Percentiles rank a stretch among this genome's conserved stretches.
Conservation (phyloP, 2,888 invertebrate genomes). For the Microchrysa polita region DNA sequence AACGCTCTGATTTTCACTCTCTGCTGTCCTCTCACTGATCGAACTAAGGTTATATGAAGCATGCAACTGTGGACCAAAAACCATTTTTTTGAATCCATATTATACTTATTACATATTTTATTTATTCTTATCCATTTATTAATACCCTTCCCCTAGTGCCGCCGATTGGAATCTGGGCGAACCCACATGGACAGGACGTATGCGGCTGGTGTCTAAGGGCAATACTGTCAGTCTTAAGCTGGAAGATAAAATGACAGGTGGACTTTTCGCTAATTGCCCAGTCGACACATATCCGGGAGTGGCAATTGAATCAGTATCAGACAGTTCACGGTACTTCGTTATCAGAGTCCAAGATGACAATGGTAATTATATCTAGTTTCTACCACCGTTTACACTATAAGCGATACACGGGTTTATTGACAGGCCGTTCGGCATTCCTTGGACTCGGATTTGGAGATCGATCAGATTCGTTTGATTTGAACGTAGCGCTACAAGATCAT, state of each 20-base stretch:
- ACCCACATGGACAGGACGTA: slow-evolving; percentile 98
- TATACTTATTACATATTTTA: no score
- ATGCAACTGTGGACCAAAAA: no score
- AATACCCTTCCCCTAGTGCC: slow-evolving; percentile 80
- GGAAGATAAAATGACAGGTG: slow-evolving; percentile 93
- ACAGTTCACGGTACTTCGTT: slow-evolving; percentile 98
- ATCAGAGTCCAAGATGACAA: slow-evolving; percentile 93
- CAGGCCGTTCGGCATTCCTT: slow-evolving; percentile 89
- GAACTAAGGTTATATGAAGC: no score
- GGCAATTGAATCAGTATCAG: slow-evolving; percentile 94
- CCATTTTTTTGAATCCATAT: no score
- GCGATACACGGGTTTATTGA: slow-evolving; percentile 44
- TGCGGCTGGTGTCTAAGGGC: slow-evolving; percentile 90
- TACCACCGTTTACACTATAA: slow-evolving; percentile 5
- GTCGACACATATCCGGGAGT: slow-evolving; percentile 95
- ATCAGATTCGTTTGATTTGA: slow-evolving; percentile 98
- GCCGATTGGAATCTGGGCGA: slow-evolving; percentile 98
- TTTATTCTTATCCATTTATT: no score
- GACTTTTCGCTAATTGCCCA: slow-evolving; percentile 96
- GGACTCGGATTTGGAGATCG: slow-evolving; percentile 98
- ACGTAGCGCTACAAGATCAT: slow-evolving; percentile 97
- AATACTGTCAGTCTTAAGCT: slow-evolving; percentile 89
- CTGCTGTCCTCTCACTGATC: no score
- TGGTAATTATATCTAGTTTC: slow-evolving; percentile 67
- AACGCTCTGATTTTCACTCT: no score